phyloP scores from a whole-genome alignment of 92 coral and sea anemone genomes.

The Plumapathes pennacea region DNA sequence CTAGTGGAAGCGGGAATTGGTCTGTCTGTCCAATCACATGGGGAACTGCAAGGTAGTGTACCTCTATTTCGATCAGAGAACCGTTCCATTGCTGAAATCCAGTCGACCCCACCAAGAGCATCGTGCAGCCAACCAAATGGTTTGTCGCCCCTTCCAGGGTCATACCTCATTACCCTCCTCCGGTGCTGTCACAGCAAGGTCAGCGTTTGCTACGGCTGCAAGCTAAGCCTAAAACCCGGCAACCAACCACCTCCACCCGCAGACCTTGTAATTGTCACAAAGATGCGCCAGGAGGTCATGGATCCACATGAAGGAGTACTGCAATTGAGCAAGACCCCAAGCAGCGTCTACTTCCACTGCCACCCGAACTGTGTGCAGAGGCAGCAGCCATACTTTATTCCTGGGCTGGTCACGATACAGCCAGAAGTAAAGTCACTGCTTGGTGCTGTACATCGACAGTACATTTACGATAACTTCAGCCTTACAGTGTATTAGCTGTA shows the following conservation, averaged over 20 bases:
- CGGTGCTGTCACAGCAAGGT: slow-evolving; percentile 14
- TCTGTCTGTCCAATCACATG: too few species aligned
- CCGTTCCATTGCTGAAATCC: too few species aligned
- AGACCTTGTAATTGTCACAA: slow-evolving; percentile 13
- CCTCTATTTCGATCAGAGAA: too few species aligned
- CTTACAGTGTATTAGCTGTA: too few species aligned
- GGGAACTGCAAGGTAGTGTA: too few species aligned
- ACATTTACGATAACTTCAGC: neutral
- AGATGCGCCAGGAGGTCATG: slow-evolving; percentile 5
- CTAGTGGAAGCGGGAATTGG: too few species aligned
- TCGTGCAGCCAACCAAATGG: too few species aligned
- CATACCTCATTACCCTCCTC: neutral
- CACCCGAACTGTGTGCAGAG: slow-evolving; percentile 5
- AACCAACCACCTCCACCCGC: slow-evolving; percentile 10
- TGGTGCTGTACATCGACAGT: neutral
- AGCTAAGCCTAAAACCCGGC: slow-evolving; percentile 10
- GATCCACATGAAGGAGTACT: neutral
- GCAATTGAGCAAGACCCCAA: neutral
- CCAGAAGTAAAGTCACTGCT: neutral
- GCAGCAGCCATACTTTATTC: slow-evolving; percentile 20
- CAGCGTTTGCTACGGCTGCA: slow-evolving; percentile 12
- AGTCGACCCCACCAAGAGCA: too few species aligned
- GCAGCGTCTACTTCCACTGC: slow-evolving; percentile 15
- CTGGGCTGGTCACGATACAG: slow-evolving; percentile 3
- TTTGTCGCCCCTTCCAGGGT: neutral